Percentiles rank a stretch among this genome's conserved stretches.
These are phyloP conservation scores for Lucilia cuprina DNA, from an alignment of 1,140 invertebrate genomes.

Conservation along the genomic window DNA sequence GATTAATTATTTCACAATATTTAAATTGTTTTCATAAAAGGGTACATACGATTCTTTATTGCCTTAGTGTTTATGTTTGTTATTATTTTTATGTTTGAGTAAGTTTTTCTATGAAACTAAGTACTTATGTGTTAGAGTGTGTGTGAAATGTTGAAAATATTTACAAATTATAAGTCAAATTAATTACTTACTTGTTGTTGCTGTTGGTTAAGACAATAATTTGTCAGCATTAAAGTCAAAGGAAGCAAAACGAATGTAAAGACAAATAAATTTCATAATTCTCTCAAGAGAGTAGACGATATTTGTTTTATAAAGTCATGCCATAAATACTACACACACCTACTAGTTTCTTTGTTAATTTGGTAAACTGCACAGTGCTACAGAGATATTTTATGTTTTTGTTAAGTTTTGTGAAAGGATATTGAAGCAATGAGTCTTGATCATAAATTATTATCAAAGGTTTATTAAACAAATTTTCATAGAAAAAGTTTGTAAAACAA, in stretches of 20 bases:
- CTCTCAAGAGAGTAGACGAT: background rate
- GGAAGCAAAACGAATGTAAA: background rate
- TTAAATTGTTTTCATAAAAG: too few species aligned
- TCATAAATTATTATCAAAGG: too few species aligned
- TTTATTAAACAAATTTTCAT: too few species aligned
- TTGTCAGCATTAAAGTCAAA: conserved; percentile 2
- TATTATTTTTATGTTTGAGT: too few species aligned
- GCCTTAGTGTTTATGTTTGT: background rate
- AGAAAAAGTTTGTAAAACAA: too few species aligned
- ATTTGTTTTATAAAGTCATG: background rate
- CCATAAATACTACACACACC: too few species aligned
- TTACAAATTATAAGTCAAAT: conserved; percentile 1
- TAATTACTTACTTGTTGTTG: background rate
- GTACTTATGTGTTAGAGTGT: background rate
- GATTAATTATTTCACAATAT: too few species aligned
- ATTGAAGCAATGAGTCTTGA: too few species aligned
- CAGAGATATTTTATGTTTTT: background rate
- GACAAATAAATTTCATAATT: background rate
- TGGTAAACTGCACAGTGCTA: too few species aligned
- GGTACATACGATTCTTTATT: background rate
- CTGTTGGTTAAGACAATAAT: conserved; percentile 5
- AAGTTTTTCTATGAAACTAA: background rate
- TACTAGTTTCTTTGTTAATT: too few species aligned
- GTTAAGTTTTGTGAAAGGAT: too few species aligned
- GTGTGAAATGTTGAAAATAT: background rate